Percentiles rank a stretch among this genome's conserved stretches.
Evolutionary conservation across 2,113 vertebrate genomes (phyloP).

Genomic region (Salvelinus namaycush): DNA sequence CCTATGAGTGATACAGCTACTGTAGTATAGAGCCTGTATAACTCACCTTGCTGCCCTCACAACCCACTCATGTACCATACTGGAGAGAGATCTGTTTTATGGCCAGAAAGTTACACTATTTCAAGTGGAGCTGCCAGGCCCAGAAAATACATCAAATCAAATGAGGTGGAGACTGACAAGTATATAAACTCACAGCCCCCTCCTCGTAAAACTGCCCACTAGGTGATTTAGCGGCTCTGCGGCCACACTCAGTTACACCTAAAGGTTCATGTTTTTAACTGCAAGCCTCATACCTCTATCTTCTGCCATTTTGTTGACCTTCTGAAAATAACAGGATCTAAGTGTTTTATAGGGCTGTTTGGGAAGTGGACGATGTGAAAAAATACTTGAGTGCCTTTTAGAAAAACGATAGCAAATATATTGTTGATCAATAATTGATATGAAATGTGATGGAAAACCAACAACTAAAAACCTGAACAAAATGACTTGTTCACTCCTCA

Average conservation of each 20-base stretch:
- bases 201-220: background rate
- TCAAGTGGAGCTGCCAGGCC: conserved; percentile 43
- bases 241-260: conserved; percentile 3
- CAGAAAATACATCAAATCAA: conserved; percentile 57
- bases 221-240: conserved; percentile 3
- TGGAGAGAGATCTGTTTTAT: conserved; percentile 47
- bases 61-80: conserved; percentile 22
- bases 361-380: background rate
- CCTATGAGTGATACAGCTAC: background rate
- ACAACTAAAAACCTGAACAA: background rate
- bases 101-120: conserved; percentile 26
- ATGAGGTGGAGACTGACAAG: conserved; percentile 55
- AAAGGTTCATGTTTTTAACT: background rate
- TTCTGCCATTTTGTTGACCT: background rate
- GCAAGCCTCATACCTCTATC: background rate
- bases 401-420: background rate
- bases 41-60: conserved; percentile 4
- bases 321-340: background rate
- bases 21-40: background rate
- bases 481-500: background rate
- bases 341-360: background rate
- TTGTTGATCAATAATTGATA: background rate
- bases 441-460: background rate
- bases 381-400: background rate
- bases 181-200: conserved; percentile 26